Evolutionary conservation across 2,888 invertebrate species (phyloP).

Genomic region (Cryptophagus acutangulus): DNA sequence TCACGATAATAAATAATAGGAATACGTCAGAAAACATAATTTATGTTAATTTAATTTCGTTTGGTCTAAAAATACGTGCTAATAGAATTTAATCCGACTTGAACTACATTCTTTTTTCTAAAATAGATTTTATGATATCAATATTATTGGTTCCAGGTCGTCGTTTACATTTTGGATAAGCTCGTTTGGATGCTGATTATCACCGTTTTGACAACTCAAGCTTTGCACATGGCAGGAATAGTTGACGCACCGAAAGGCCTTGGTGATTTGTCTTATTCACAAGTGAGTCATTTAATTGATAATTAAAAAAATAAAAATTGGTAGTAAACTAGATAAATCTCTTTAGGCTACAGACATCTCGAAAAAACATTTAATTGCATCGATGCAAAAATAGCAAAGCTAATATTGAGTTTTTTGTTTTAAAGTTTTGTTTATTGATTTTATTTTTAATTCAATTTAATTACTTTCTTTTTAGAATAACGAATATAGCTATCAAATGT

Average conservation of each 20-base stretch:
- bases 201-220: slow-evolving; percentile 42
- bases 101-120: too few relatives aligned
- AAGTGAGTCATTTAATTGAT: slow-evolving; percentile 36
- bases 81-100: too few relatives aligned
- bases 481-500: slow-evolving; percentile 36
- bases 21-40: too few relatives aligned
- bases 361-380: background rate
- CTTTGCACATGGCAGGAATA: slow-evolving; percentile 44
- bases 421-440: too few relatives aligned
- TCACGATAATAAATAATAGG: too few relatives aligned
- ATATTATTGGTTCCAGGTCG: too few relatives aligned
- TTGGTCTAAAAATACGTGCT: too few relatives aligned
- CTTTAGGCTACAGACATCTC: background rate
- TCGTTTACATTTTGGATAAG: slow-evolving; percentile 43
- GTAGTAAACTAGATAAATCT: too few relatives aligned
- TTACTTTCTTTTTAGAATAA: slow-evolving; percentile 29
- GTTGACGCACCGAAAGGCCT: slow-evolving; percentile 40
- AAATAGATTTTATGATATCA: too few relatives aligned
- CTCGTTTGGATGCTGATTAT: slow-evolving; percentile 44
- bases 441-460: too few relatives aligned
- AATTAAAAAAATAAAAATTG: background rate
- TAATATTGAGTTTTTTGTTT: too few relatives aligned
- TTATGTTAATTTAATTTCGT: too few relatives aligned
- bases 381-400: background rate
- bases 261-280: slow-evolving; percentile 36